Percentiles rank a stretch among this genome's conserved stretches.
These are phyloP conservation scores for Pycnomerus fuliginosus DNA, from an alignment of 2,888 invertebrate genomes.

Conservation along the genomic window DNA sequence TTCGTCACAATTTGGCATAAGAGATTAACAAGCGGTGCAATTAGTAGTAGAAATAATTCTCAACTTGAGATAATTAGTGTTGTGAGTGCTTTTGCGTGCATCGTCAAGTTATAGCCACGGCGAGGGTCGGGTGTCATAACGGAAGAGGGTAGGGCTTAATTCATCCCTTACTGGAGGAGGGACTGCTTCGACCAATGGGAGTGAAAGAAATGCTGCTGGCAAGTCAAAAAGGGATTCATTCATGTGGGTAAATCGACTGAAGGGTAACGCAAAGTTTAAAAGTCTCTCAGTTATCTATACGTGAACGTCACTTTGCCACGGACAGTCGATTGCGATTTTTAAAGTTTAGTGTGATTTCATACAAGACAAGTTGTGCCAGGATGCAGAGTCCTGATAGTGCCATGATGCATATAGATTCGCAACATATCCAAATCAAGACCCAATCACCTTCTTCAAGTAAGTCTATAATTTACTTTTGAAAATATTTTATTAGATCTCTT, in stretches of 20 bases:
- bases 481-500: no score
- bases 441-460: constrained; percentile 31
- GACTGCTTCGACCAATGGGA: constrained; percentile 29
- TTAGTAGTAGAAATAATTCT: no score
- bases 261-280: constrained; percentile 25
- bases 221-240: constrained; percentile 33
- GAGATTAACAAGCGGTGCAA: no score
- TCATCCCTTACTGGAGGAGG: constrained; percentile 25
- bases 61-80: no score
- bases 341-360: no score
- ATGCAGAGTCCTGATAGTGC: constrained; percentile 28
- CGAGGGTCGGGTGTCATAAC: constrained; percentile 16
- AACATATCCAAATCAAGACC: constrained; percentile 26
- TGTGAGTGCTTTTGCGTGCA: no score
- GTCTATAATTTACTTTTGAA: no score
- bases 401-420: constrained; percentile 28
- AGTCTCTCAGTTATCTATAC: constrained; percentile 21
- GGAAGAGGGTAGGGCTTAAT: constrained; percentile 24
- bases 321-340: background rate
- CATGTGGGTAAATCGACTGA: constrained; percentile 19
- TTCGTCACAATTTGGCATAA: no score
- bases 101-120: no score
- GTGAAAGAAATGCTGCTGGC: constrained; percentile 2
- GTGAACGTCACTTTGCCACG: constrained; percentile 20
- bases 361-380: background rate